Conservation (phyloP, 1,140 invertebrate genomes). For the Tetramorium alpestre region DNA sequence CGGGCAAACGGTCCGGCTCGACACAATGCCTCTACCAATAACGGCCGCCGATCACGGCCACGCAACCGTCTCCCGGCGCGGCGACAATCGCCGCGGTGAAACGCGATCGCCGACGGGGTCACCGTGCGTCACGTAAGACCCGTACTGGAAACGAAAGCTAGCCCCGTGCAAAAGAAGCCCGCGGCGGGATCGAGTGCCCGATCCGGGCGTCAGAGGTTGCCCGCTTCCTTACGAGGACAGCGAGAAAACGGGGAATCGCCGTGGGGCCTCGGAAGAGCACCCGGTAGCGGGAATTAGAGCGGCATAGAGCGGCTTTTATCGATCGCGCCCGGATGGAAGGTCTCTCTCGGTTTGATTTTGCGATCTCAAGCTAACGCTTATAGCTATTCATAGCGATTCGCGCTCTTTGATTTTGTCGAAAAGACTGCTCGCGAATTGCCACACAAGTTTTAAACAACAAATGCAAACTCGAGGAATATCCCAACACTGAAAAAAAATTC, state of each 20-base stretch:
- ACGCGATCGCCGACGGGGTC: constrained; percentile 32
- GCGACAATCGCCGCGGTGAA: constrained; percentile 11
- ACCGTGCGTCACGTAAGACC: neutral
- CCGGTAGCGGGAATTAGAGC: constrained; percentile 46
- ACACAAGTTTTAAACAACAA: neutral
- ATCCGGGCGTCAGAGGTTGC: neutral
- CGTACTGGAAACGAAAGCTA: constrained; percentile 1
- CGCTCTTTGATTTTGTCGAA: neutral
- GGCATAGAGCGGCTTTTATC: constrained; percentile 48
- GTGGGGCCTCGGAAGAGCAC: constrained; percentile 11
- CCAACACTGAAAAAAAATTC: too few relatives aligned
- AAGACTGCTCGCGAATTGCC: neutral
- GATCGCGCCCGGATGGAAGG: constrained; percentile 27
- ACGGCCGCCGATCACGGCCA: constrained; percentile 11
- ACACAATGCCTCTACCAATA: neutral
- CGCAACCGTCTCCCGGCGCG: neutral
- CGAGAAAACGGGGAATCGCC: constrained; percentile 1
- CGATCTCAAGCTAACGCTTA: neutral
- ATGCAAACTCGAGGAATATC: neutral
- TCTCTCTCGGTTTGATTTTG: constrained; percentile 48
- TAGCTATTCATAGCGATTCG: neutral
- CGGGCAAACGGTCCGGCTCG: neutral
- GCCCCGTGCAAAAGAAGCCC: neutral
- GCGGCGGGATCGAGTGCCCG: neutral
- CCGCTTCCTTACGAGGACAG: neutral